These are phyloP conservation scores for Aurelia sp. DNA, from an alignment of 30 jellyfish, hydroid and myxozoan species.

Conservation along the genomic window DNA sequence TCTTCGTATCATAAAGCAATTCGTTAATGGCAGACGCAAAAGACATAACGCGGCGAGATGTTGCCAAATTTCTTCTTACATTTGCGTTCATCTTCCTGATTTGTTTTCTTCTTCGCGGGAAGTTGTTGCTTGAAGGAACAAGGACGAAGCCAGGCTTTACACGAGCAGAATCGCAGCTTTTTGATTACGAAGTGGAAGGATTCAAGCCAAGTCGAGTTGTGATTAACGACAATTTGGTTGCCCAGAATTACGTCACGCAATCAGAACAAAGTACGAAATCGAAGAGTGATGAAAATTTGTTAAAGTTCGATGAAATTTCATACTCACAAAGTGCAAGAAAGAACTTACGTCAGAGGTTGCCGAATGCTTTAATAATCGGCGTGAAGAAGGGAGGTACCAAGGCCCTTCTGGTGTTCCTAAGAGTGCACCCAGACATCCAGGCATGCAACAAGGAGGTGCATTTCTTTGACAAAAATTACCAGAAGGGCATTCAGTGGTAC, in stretches of 20 bases:
- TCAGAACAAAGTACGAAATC: background rate
- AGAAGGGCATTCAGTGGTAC: slow-evolving; percentile 73
- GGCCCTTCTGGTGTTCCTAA: slow-evolving; percentile 86
- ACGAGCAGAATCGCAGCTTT: background rate
- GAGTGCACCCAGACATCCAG: slow-evolving; percentile 75
- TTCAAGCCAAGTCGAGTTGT: background rate
- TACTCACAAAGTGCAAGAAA: background rate
- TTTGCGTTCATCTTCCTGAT: background rate
- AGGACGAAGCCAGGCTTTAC: background rate
- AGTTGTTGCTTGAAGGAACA: background rate
- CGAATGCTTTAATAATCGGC: slow-evolving; percentile 87
- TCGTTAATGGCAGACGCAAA: background rate
- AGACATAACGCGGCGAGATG: slow-evolving; percentile 1
- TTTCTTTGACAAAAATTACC: slow-evolving; percentile 84
- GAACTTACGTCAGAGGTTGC: slow-evolving; percentile 51
- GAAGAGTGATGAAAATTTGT: background rate
- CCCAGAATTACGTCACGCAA: background rate
- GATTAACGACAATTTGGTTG: background rate
- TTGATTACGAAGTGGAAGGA: background rate
- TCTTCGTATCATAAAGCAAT: too few relatives aligned
- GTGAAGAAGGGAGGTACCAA: slow-evolving; percentile 95
- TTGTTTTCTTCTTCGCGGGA: background rate
- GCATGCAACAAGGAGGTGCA: slow-evolving; percentile 83
- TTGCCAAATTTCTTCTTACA: background rate
- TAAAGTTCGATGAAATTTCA: background rate